A percentile compares a stretch with the other conserved stretches of the same genome.
These are phyloP conservation scores for Dicranocentrus wangi DNA, from an alignment of 2,888 invertebrate genomes.

Conservation along the genomic window DNA sequence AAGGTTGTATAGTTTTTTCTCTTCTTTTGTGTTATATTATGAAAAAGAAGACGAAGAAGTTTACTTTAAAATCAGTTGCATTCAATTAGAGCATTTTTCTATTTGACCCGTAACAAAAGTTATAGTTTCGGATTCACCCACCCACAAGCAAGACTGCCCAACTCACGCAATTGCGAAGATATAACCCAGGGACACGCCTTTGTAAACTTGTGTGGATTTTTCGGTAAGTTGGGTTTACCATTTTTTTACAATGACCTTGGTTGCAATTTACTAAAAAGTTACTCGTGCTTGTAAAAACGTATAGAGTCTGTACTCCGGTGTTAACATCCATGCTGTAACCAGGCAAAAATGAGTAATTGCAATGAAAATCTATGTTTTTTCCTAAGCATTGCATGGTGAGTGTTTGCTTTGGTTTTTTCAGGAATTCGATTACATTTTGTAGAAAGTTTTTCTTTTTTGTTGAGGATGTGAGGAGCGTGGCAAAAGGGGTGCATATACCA, in stretches of 20 bases:
- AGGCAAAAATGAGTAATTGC: not conserved
- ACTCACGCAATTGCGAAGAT: not conserved
- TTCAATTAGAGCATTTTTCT: conserved; percentile 51
- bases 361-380: not conserved
- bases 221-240: conserved; percentile 9
- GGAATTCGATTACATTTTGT: conserved; percentile 16
- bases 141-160: not conserved
- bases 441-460: conserved; percentile 13
- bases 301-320: not conserved
- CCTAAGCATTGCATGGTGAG: too few species aligned
- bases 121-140: conserved; percentile 26
- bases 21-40: too few species aligned
- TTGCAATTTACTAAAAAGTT: conserved; percentile 1
- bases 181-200: conserved; percentile 8
- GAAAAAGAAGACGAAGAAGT: too few species aligned
- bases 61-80: too few species aligned
- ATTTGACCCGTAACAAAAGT: conserved; percentile 59
- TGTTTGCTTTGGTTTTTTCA: not conserved
- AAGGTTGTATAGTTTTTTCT: too few species aligned
- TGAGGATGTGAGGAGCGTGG: not conserved
- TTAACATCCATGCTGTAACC: not conserved
- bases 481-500: too few species aligned
- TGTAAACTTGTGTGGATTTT: conserved; percentile 25
- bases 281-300: conserved; percentile 1
- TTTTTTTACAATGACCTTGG: conserved; percentile 40